Evolutionary conservation across 2,888 invertebrate genomes (phyloP).

Genomic region (Idaea straminata): DNA sequence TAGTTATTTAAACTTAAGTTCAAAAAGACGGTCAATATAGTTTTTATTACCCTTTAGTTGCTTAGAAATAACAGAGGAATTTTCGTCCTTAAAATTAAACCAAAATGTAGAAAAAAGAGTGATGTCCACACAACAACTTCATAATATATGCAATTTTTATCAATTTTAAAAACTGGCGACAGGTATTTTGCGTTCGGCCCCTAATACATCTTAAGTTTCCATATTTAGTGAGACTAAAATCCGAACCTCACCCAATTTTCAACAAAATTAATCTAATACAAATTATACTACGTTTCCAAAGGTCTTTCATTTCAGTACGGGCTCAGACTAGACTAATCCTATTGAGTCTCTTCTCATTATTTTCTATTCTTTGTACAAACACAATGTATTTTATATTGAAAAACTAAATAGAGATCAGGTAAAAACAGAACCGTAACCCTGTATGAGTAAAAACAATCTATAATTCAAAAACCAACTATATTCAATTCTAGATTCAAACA

Average conservation of each 20-base stretch:
- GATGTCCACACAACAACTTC: too few relatives aligned
- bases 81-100: too few relatives aligned
- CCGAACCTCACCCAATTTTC: neutral
- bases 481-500: constrained; percentile 17
- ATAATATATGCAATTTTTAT: too few relatives aligned
- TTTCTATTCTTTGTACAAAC: neutral
- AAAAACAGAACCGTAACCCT: neutral
- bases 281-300: neutral
- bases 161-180: too few relatives aligned
- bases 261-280: constrained; percentile 5
- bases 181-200: too few relatives aligned
- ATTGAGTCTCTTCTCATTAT: neutral
- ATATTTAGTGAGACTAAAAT: neutral
- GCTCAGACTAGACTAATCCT: neutral
- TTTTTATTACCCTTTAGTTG: too few relatives aligned
- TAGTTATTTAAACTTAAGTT: too few relatives aligned
- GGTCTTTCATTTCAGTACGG: neutral
- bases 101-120: too few relatives aligned
- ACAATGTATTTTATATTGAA: neutral
- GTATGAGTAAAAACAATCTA: neutral
- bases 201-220: neutral
- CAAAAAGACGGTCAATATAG: too few relatives aligned
- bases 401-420: neutral
- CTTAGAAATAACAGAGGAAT: too few relatives aligned
- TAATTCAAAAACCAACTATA: neutral